Percentiles rank a stretch among this genome's conserved stretches.
phyloP scores from a whole-genome alignment of 1,140 invertebrate species.

The Penaeus japonicus region DNA sequence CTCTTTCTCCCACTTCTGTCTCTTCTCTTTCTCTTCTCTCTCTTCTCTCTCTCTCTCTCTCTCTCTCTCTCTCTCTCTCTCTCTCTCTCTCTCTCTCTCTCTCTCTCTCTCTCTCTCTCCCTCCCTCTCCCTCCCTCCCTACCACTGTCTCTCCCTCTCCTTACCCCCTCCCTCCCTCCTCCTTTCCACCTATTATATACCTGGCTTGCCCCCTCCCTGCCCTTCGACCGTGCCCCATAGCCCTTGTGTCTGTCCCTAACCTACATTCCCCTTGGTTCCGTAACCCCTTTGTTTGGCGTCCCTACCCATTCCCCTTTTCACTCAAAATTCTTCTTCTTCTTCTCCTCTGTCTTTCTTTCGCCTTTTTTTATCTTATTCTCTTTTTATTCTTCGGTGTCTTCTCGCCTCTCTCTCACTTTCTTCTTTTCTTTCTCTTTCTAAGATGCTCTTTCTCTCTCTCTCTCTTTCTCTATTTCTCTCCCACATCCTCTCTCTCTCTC shows the following conservation, averaged over 20 bases:
- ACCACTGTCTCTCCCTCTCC: background rate
- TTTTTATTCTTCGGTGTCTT: too few species aligned
- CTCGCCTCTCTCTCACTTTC: too few species aligned
- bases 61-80: conserved; percentile 6
- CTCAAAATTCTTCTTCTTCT: too few species aligned
- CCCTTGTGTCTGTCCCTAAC: too few species aligned
- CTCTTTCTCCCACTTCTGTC: background rate
- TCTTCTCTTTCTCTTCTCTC: too few species aligned
- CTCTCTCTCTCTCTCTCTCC: background rate
- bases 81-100: background rate
- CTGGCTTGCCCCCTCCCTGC: background rate
- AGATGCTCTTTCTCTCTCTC: too few species aligned
- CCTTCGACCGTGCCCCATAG: background rate
- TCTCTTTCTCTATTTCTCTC: background rate
- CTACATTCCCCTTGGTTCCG: too few species aligned
- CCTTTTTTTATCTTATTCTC: too few species aligned
- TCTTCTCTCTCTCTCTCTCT: background rate
- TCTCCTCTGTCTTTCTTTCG: too few species aligned
- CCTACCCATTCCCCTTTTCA: too few species aligned
- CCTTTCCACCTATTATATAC: background rate
- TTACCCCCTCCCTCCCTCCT: background rate
- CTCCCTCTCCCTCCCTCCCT: background rate
- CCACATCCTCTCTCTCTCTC: background rate
- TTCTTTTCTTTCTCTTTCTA: too few species aligned
- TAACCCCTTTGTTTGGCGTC: too few species aligned